Conservation (phyloP, 2,797 vertebrate species). For the Siniperca scherzeri region DNA sequence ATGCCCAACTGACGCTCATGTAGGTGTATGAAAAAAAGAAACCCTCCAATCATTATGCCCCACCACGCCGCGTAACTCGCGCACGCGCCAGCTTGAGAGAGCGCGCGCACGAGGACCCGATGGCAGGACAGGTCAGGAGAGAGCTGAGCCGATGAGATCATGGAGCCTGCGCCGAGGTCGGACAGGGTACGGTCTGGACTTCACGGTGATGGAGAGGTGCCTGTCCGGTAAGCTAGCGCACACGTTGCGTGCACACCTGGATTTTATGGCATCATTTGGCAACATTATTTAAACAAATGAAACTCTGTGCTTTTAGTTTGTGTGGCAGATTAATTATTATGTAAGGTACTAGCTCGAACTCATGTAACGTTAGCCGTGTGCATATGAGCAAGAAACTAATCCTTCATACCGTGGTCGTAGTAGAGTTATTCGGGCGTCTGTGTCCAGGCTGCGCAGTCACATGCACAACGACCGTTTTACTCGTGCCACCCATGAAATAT, state of each 20-base stretch:
- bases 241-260: conserved; percentile 44
- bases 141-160: conserved; percentile 76
- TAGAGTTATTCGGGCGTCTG: conserved; percentile 60
- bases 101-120: conserved; percentile 76
- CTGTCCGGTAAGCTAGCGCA: conserved; percentile 58
- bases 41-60: conserved; percentile 37
- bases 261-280: conserved; percentile 8
- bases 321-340: conserved; percentile 82
- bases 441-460: conserved; percentile 40
- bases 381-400: conserved; percentile 80
- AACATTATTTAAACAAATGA: conserved; percentile 37
- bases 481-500: conserved; percentile 14
- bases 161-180: conserved; percentile 66
- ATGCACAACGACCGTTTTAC: conserved; percentile 31
- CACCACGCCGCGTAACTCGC: conserved; percentile 41
- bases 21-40: background rate
- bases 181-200: conserved; percentile 43
- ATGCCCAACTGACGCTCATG: background rate
- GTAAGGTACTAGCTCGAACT: conserved; percentile 77
- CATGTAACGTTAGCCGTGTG: conserved; percentile 68
- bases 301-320: conserved; percentile 53
- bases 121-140: conserved; percentile 74
- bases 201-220: conserved; percentile 70
- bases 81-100: conserved; percentile 67
- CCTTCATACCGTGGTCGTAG: conserved; percentile 70